Percentiles rank a stretch among this genome's conserved stretches.
phyloP scores from a whole-genome alignment of 2,888 invertebrate species.

The Strigamia transsilvanica region DNA sequence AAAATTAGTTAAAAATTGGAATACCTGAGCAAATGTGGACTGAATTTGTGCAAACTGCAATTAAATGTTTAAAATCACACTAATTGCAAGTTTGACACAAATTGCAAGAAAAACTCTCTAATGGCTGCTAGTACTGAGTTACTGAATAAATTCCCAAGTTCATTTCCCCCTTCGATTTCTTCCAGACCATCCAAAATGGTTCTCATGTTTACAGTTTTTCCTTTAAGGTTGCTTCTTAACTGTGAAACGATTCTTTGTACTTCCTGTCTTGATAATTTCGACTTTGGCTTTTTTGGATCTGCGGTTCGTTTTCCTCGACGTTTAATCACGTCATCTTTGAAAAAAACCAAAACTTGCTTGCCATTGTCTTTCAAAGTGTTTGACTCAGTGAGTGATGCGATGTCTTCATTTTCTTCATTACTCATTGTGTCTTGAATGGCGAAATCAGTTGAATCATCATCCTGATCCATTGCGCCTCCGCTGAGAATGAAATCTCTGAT shows the following conservation, averaged over 20 bases:
- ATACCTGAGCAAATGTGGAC: background rate
- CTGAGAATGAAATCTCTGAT: constrained; percentile 4
- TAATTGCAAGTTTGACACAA: background rate
- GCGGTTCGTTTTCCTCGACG: background rate
- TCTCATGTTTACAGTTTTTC: background rate
- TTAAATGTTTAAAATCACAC: background rate
- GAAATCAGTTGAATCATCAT: constrained; percentile 15
- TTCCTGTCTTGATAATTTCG: background rate
- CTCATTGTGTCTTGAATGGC: background rate
- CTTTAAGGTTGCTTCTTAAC: background rate
- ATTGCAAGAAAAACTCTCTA: constrained; percentile 9
- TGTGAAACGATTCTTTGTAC: background rate
- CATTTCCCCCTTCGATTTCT: background rate
- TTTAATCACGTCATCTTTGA: background rate
- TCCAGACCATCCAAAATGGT: background rate
- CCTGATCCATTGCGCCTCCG: background rate
- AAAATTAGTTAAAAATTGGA: background rate
- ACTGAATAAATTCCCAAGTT: background rate
- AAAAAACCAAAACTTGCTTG: background rate
- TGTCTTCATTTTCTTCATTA: constrained; percentile 3
- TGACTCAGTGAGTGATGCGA: constrained; percentile 2
- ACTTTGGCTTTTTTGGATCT: background rate
- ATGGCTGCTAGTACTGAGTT: constrained; percentile 5
- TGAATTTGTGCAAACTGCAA: background rate
- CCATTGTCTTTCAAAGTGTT: constrained; percentile 5